Evolutionary conservation across 2,113 vertebrate species (phyloP).

Genomic region (Cranoglanis bouderius): DNA sequence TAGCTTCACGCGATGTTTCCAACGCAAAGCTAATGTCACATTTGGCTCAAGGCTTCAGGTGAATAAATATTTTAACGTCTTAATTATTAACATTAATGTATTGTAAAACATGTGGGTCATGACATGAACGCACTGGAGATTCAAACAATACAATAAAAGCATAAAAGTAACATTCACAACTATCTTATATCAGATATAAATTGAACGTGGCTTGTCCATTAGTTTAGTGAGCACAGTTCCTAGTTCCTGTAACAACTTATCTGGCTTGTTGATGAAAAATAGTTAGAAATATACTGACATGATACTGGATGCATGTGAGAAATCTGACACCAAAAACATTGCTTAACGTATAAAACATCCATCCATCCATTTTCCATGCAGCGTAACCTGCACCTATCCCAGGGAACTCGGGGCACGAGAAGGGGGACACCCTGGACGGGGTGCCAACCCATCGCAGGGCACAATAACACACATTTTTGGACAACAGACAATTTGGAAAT

Average conservation of each 20-base stretch:
- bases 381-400: too few relatives aligned
- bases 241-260: not conserved
- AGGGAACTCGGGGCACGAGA: too few relatives aligned
- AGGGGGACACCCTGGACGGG: too few relatives aligned
- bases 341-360: not conserved
- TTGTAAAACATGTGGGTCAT: not conserved
- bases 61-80: not conserved
- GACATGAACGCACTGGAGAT: not conserved
- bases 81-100: too few relatives aligned
- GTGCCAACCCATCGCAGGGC: too few relatives aligned
- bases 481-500: too few relatives aligned
- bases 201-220: not conserved
- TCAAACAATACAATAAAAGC: not conserved
- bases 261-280: not conserved
- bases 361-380: too few relatives aligned
- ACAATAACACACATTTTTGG: too few relatives aligned
- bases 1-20: not conserved
- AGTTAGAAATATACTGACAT: not conserved
- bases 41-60: not conserved
- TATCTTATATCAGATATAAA: not conserved
- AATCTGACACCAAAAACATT: not conserved
- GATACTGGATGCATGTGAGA: not conserved
- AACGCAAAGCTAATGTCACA: conserved; percentile 14
- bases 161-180: not conserved
- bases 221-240: not conserved